Conservation (phyloP, 1,140 invertebrate genomes). For the Colletes latitarsis region DNA sequence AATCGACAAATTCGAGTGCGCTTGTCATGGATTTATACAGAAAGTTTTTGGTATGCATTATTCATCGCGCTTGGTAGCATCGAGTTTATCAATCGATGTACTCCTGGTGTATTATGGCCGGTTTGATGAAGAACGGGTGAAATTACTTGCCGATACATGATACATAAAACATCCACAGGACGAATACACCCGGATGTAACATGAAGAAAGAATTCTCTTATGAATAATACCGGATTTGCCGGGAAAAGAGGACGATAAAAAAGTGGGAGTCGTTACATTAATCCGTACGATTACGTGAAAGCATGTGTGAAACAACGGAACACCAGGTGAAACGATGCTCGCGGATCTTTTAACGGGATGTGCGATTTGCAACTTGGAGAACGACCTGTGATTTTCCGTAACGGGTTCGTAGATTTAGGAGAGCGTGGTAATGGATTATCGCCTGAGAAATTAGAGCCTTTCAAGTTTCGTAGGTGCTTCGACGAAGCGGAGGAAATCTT, state of each 20-base stretch:
- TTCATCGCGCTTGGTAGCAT: slow-evolving; percentile 12
- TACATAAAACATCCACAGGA: not conserved
- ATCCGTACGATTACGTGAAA: slow-evolving; percentile 7
- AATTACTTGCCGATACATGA: slow-evolving; percentile 18
- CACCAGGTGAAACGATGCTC: not conserved
- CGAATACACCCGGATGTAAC: not conserved
- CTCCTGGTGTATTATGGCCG: slow-evolving; percentile 35
- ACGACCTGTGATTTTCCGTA: slow-evolving; percentile 17
- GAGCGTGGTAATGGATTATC: not conserved
- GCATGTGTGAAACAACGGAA: not conserved
- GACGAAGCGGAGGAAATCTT: not conserved
- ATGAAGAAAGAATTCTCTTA: not conserved
- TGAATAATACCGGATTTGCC: slow-evolving; percentile 1
- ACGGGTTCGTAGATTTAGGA: slow-evolving; percentile 13
- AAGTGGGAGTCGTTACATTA: slow-evolving; percentile 19
- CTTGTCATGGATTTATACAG: slow-evolving; percentile 38
- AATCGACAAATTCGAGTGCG: slow-evolving; percentile 15
- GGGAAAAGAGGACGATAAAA: not conserved
- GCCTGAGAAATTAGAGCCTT: not conserved
- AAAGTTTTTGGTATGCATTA: slow-evolving; percentile 39
- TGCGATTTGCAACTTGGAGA: not conserved
- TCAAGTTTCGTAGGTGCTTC: not conserved
- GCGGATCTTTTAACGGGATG: slow-evolving; percentile 29
- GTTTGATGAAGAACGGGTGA: slow-evolving; percentile 31
- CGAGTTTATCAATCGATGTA: slow-evolving; percentile 24